Conservation (phyloP, 2,888 invertebrate genomes). For the Cheilosia vulpina region DNA sequence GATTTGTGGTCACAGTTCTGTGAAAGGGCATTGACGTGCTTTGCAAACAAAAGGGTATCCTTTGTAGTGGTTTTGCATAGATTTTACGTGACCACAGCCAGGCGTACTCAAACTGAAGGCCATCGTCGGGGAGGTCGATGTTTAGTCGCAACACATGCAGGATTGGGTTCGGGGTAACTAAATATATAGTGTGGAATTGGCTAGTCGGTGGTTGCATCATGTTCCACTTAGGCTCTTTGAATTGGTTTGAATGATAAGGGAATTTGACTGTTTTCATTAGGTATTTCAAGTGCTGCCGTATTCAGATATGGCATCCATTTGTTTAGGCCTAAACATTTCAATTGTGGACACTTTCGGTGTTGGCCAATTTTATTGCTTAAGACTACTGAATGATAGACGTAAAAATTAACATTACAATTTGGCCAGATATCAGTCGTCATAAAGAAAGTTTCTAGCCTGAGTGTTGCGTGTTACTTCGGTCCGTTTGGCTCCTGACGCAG, state of each 20-base stretch:
- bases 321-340: too few relatives aligned
- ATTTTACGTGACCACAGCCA: neutral
- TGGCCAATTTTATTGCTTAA: too few relatives aligned
- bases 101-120: neutral
- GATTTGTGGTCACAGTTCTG: neutral
- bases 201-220: neutral
- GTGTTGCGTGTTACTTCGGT: too few relatives aligned
- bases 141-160: neutral
- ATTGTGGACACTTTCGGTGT: too few relatives aligned
- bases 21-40: neutral
- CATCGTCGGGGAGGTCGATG: neutral
- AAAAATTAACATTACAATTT: too few relatives aligned
- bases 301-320: too few relatives aligned
- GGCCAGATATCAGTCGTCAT: too few relatives aligned
- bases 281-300: too few relatives aligned
- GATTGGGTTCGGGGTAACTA: neutral
- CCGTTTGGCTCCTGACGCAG: too few relatives aligned
- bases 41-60: neutral
- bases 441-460: too few relatives aligned
- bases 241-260: neutral
- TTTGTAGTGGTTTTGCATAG: conserved; percentile 5
- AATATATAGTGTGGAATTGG: neutral
- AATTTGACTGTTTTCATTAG: too few relatives aligned
- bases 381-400: too few relatives aligned
- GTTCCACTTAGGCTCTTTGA: neutral